phyloP scores from a whole-genome alignment of 2,797 vertebrate species.

The Helostoma temminkii region DNA sequence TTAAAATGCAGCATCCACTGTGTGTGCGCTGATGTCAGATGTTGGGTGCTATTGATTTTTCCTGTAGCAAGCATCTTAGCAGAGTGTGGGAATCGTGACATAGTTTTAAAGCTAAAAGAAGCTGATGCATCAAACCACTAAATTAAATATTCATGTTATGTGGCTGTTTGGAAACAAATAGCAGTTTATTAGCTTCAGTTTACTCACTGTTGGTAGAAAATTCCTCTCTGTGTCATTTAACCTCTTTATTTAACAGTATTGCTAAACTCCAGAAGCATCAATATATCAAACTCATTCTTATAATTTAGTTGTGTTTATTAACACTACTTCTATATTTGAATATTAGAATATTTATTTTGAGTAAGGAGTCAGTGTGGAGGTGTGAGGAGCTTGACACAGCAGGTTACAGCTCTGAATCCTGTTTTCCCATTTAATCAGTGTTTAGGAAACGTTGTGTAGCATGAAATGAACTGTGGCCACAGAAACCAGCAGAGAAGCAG shows the following conservation, averaged over 20 bases:
- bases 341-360: slow-evolving; percentile 30
- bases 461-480: slow-evolving; percentile 66
- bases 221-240: slow-evolving; percentile 12
- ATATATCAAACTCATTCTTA: slow-evolving; percentile 14
- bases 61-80: slow-evolving; percentile 25
- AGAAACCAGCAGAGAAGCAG: slow-evolving; percentile 38
- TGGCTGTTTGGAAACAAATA: no score
- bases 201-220: slow-evolving; percentile 13
- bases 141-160: neutral
- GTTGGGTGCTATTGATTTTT: slow-evolving; percentile 57
- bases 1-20: slow-evolving; percentile 25
- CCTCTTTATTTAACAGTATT: slow-evolving; percentile 15
- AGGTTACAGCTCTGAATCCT: slow-evolving; percentile 2
- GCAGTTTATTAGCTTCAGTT: no score
- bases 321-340: slow-evolving; percentile 64
- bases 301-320: slow-evolving; percentile 17
- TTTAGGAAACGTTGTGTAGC: slow-evolving; percentile 50
- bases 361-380: neutral
- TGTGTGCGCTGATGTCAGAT: slow-evolving; percentile 33
- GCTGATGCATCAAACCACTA: slow-evolving; percentile 7
- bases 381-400: slow-evolving; percentile 6
- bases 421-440: slow-evolving; percentile 20
- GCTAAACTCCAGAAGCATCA: slow-evolving; percentile 9
- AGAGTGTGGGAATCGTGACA: slow-evolving; percentile 14
- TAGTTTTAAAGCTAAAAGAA: slow-evolving; percentile 28